These are phyloP conservation scores for Anthonomus grandis DNA, from an alignment of 1,140 invertebrate species.

Conservation along the genomic window DNA sequence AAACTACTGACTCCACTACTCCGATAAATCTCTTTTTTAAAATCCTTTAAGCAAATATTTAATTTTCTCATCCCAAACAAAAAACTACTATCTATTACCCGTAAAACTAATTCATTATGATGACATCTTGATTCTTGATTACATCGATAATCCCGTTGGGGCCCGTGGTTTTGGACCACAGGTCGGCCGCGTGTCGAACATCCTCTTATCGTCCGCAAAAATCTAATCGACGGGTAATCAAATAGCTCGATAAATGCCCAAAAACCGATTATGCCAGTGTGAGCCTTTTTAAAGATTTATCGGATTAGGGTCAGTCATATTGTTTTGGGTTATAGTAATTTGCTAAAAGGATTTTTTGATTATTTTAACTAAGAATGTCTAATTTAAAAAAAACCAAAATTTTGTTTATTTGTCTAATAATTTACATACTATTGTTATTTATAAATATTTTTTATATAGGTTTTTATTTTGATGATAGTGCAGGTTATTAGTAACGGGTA, in stretches of 20 bases:
- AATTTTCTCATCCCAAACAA: constrained; percentile 14
- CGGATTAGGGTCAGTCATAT: constrained; percentile 1
- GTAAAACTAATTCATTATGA: not conserved
- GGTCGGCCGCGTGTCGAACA: constrained; percentile 21
- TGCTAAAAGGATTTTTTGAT: too few species aligned
- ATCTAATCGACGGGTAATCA: constrained; percentile 26
- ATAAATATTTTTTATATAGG: too few species aligned
- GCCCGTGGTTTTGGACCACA: constrained; percentile 10
- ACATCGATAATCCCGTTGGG: not conserved
- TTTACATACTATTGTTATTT: too few species aligned
- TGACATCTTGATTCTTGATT: constrained; percentile 7
- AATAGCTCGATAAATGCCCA: not conserved
- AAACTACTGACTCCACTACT: too few species aligned
- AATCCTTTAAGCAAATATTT: constrained; percentile 7
- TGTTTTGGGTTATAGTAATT: too few species aligned
- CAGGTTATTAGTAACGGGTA: too few species aligned
- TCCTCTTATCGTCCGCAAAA: constrained; percentile 28
- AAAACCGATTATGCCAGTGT: not conserved
- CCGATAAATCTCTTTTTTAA: not conserved
- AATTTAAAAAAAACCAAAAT: too few species aligned
- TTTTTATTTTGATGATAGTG: too few species aligned
- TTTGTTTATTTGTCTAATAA: too few species aligned
- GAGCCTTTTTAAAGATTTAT: not conserved
- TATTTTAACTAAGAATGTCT: too few species aligned
- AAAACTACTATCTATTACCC: too few species aligned